Base-by-base conservation (phyloP, 2,113 vertebrate species). In the Colius striatus region DNA sequence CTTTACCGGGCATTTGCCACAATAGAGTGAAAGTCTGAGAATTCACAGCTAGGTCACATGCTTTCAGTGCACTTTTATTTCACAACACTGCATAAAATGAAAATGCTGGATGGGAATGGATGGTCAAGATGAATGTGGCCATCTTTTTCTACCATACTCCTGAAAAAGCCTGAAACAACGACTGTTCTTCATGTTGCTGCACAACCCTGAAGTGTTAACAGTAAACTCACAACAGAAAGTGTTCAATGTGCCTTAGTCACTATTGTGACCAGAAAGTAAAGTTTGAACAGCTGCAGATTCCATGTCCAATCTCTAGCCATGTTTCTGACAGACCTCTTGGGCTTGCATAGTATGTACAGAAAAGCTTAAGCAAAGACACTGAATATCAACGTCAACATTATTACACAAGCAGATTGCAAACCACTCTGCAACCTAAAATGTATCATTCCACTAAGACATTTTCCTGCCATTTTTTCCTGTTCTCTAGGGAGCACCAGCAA, bases 281-380 rank as follows among this genome's bases (percentile, higher is more conserved):
- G 80, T 95, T 94, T 85, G 91, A 93, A 92, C 95, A 96, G 95
- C 96, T 96, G 87, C 95, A 76, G 86, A 91, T 87, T 82, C 89
- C 60, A n/a, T 48, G 79, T 38, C 77, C 87, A 67, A 26, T 73
- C 94, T 87, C 78, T 13, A 78, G 88, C 75, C 67, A 38, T 41
- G 41, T 63, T 84, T 82, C 71, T 48, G 47, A 83, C 72, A 93
- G 83, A 74, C 54, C 57, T 86, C 89, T 92, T 51, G 30, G 84
- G 71, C 72, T 97, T 90, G 89, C 68, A 81, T 91, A 96, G 95
- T 73, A 87, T 91, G 66, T 94, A 94, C 90, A 91, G 85, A 94
- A 85, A 79, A 88, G 68, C 89, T 83, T 45, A 60, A 94, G 93
- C 81, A 66, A 89, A 91, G 80, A 88, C 90, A 83, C 74, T 29